Evolutionary conservation across 1,140 invertebrate genomes (phyloP), one percentile per base, ranked within the genome.

Genomic region (Temnothorax longispinosus): DNA sequence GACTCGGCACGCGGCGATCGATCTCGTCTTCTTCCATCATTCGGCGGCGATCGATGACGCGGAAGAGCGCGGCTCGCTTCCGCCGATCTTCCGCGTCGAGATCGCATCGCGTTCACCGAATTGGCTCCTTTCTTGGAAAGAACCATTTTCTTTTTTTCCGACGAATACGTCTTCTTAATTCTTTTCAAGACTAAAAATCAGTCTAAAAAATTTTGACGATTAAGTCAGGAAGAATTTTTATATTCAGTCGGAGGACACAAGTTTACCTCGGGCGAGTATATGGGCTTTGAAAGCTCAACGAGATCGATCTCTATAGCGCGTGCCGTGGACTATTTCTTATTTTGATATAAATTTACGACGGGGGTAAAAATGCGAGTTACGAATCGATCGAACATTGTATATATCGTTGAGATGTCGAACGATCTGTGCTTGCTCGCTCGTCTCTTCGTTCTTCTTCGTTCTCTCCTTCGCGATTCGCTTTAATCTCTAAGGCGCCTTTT

Each of bases 331-430:
- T 86, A 52, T 41, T 35, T 35, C 21, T 86, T 75, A 69, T 47
- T 80, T 50, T 87, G 88, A 90, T 89, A 90, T 87, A 76, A 38
- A 72, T 75, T 58, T 32, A 35, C 62, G 82, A 74, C 18, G 27
- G 32, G 60, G 13, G 38, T 15, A 54, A 44, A 32, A 38, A 56
- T 41, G 52, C 80, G 52, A 82, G 21, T 65, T 21, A 44, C 47
- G 47, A 65, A 38, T 80, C 77, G 58, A 21, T 62, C 38, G 44
- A 38, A 3, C 76, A 86, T 67, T 80, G 27, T 27, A 21, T 77
- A 27, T 77, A 50, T 78, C 82, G 13, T 38, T 47, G 32, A 18
- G 21, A 41, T 77, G 10, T 67, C 62, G 76, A 80, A 72, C 47
- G 60, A 65, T 71, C 35, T 27, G 47, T 67, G 50, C 56, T 32